Percentiles rank a stretch among this genome's conserved stretches.
These are phyloP conservation scores for Cephalophus harveyi DNA, from an alignment of 2,113 vertebrate genomes.

Conservation along the genomic window DNA sequence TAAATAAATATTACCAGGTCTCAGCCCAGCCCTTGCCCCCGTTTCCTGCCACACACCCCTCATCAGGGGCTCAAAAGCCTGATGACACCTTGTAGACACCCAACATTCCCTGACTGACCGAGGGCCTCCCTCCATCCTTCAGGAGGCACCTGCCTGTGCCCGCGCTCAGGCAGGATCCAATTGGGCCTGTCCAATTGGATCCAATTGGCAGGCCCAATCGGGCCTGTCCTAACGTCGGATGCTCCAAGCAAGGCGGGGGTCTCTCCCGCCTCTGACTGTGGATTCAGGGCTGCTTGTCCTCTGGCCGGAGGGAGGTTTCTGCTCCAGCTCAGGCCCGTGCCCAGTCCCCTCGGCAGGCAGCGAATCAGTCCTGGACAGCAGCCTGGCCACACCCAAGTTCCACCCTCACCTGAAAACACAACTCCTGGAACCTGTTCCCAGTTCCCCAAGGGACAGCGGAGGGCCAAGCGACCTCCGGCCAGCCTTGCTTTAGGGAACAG, in stretches of 20 bases:
- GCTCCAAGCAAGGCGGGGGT: neutral
- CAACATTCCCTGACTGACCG: rapidly evolving
- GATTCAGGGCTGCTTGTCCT: neutral
- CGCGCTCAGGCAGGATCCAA: no score
- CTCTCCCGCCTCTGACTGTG: neutral
- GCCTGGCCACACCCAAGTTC: neutral
- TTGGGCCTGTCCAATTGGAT: no score
- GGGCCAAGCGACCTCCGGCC: neutral
- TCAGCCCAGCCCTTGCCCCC: neutral
- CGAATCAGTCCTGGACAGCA: rapidly evolving
- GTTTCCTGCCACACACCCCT: rapidly evolving
- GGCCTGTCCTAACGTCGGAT: neutral
- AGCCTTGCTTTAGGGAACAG: neutral
- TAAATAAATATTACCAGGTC: neutral
- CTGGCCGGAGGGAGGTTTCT: neutral
- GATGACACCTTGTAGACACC: neutral
- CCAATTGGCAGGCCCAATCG: no score
- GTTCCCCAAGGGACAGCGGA: neutral
- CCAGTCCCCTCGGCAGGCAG: rapidly evolving
- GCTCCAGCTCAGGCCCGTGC: rapidly evolving
- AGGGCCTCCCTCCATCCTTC: neutral
- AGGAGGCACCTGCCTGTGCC: neutral
- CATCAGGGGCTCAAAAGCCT: neutral
- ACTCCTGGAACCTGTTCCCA: neutral
- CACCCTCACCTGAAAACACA: neutral